Conservation (phyloP, 2,888 invertebrate species). For the Glaucopsyche alexis region DNA sequence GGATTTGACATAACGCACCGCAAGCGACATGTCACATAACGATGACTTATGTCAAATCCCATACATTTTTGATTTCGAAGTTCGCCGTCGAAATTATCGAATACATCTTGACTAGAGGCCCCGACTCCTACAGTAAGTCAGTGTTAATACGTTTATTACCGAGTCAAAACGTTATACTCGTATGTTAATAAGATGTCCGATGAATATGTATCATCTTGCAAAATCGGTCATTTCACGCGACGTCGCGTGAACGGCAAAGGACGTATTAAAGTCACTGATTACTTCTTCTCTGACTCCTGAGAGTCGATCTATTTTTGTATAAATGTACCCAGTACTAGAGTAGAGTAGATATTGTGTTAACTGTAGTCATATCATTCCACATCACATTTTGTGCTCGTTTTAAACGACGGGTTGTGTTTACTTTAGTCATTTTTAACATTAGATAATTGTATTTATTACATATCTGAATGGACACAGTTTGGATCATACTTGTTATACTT, state of each 20-base stretch:
- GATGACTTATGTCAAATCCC: too few species aligned
- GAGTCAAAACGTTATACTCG: too few species aligned
- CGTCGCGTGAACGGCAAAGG: not conserved
- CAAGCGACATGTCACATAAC: too few species aligned
- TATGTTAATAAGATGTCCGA: too few species aligned
- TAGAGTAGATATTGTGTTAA: not conserved
- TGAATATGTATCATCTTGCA: too few species aligned
- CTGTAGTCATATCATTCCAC: constrained; percentile 1
- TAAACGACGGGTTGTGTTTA: not conserved
- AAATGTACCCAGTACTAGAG: not conserved
- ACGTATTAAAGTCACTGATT: not conserved
- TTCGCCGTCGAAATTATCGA: too few species aligned
- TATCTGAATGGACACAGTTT: not conserved
- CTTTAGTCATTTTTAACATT: not conserved
- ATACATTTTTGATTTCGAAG: too few species aligned
- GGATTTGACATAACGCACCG: too few species aligned
- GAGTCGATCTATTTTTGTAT: constrained; percentile 5
- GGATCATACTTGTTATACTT: not conserved
- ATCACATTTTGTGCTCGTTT: not conserved
- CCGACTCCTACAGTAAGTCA: too few species aligned
- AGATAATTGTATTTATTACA: not conserved
- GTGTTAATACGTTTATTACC: too few species aligned
- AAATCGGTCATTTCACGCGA: not conserved
- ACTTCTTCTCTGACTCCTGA: not conserved
- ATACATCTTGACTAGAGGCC: too few species aligned